These are phyloP conservation scores for Glomeris maerens DNA, from an alignment of 1,140 invertebrate genomes.

Conservation along the genomic window DNA sequence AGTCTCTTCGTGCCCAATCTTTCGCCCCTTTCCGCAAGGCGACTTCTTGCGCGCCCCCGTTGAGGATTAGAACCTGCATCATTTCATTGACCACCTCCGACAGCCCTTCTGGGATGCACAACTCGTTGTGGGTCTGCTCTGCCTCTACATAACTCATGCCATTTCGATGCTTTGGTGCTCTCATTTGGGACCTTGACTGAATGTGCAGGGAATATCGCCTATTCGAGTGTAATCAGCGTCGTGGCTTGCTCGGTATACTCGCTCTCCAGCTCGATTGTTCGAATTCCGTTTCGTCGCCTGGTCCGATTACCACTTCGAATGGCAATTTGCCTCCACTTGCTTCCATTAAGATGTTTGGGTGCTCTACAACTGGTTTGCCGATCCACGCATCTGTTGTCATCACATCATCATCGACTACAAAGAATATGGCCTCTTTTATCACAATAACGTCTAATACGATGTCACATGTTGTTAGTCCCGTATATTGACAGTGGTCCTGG, in stretches of 20 bases:
- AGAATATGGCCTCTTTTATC: not conserved
- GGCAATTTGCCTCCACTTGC: not conserved
- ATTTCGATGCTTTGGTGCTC: not conserved
- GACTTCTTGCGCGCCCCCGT: not conserved
- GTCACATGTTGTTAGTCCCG: not conserved
- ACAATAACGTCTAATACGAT: not conserved
- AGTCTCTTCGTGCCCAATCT: not conserved
- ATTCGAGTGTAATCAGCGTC: not conserved
- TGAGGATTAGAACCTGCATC: not conserved
- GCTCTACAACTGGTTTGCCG: not conserved
- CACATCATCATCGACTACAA: not conserved
- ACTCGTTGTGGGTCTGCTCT: not conserved
- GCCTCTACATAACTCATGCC: not conserved
- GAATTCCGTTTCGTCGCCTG: not conserved
- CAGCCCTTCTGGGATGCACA: not conserved
- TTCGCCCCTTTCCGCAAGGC: not conserved
- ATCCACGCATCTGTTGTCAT: not conserved
- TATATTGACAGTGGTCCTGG: not conserved
- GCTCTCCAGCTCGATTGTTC: not conserved
- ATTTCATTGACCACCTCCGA: not conserved
- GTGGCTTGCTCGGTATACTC: not conserved
- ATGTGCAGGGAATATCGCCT: not conserved
- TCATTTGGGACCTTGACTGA: not conserved
- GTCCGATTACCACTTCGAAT: not conserved
- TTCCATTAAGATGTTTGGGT: not conserved